Evolutionary conservation across 2,888 invertebrate genomes (phyloP).

Genomic region (Lydus trimaculatus): DNA sequence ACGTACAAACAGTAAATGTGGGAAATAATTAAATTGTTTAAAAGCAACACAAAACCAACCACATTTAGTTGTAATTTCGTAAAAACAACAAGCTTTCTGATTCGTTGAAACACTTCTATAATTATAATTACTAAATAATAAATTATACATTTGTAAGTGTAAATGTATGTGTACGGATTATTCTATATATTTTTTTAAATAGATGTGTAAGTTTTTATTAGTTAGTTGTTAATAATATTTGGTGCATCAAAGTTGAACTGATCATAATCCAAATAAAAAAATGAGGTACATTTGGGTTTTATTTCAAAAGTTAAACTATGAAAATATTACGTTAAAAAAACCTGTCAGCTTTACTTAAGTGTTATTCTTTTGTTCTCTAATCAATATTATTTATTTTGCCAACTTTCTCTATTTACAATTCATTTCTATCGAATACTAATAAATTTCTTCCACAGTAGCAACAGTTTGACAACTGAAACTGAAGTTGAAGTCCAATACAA

Average conservation of each 20-base stretch:
- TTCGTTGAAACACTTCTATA: background rate
- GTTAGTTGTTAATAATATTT: background rate
- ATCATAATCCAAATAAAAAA: background rate
- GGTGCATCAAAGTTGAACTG: background rate
- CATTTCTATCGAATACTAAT: background rate
- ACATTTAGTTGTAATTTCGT: background rate
- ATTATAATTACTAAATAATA: background rate
- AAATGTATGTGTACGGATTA: background rate
- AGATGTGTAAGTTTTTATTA: background rate
- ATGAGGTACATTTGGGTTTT: background rate
- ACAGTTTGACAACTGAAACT: background rate
- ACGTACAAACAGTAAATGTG: background rate
- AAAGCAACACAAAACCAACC: background rate
- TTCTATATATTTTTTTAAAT: background rate
- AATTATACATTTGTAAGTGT: background rate
- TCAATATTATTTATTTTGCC: background rate
- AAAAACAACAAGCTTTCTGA: conserved; percentile 2
- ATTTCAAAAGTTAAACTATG: too few species aligned
- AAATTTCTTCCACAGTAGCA: background rate
- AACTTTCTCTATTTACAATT: background rate
- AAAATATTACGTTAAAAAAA: too few species aligned
- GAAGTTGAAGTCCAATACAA: conserved; percentile 62
- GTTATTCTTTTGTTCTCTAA: too few species aligned
- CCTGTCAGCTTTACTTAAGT: too few species aligned
- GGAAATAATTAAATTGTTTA: background rate